Percentiles rank a stretch among this genome's conserved stretches.
phyloP scores from a whole-genome alignment of 2,797 vertebrate genomes.

The Poeciliopsis infans region DNA sequence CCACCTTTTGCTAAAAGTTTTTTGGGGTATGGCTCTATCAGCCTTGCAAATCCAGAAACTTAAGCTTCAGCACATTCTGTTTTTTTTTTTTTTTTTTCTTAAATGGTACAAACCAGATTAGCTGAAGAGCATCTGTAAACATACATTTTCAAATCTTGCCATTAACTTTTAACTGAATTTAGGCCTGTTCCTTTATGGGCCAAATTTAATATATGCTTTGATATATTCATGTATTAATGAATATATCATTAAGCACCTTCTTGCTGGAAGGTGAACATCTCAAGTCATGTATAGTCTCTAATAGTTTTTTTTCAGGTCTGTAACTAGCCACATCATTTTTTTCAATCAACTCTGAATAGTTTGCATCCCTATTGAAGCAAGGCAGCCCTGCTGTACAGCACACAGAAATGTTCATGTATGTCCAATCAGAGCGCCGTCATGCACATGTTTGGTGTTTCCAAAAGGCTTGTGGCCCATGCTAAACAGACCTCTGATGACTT shows the following conservation, averaged over 20 bases:
- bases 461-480: neutral
- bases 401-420: neutral
- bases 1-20: neutral
- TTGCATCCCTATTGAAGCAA: neutral
- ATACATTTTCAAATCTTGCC: neutral
- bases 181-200: neutral
- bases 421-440: neutral
- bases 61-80: neutral
- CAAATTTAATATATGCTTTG: neutral
- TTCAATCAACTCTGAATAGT: neutral
- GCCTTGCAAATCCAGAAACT: neutral
- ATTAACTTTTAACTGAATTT: neutral
- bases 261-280: neutral
- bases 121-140: neutral
- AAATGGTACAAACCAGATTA: neutral
- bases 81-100: neutral
- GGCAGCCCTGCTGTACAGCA: neutral
- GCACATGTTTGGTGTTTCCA: neutral
- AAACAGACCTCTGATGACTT: neutral
- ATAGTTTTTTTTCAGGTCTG: neutral
- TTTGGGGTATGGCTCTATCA: neutral
- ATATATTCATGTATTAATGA: neutral
- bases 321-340: neutral
- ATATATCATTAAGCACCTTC: neutral
- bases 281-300: neutral